A percentile compares a stretch with the other conserved stretches of the same genome.
phyloP scores from a whole-genome alignment of 2,113 vertebrate genomes.

The Picathartes gymnocephalus region DNA sequence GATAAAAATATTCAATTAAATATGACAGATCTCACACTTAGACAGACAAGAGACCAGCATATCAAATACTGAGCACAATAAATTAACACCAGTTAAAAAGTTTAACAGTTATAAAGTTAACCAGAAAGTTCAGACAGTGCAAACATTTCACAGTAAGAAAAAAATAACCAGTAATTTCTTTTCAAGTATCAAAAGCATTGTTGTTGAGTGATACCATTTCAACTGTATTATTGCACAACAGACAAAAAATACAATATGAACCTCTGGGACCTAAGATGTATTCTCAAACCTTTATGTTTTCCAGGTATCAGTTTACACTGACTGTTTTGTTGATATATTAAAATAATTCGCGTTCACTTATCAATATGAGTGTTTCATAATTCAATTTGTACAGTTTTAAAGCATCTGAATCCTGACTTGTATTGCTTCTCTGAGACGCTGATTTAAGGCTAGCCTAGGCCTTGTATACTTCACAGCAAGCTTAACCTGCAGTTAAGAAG shows the following conservation, averaged over 20 bases:
- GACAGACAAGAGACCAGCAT: constrained; percentile 49
- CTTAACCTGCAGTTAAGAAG: not conserved
- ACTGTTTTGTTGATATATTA: not conserved
- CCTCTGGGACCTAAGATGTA: not conserved
- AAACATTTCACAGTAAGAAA: constrained; percentile 76
- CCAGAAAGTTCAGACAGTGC: constrained; percentile 73
- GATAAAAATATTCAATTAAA: constrained; percentile 35
- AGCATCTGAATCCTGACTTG: not conserved
- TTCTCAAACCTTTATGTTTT: not conserved
- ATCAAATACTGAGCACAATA: constrained; percentile 65
- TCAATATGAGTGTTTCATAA: not conserved
- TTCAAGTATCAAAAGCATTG: constrained; percentile 80
- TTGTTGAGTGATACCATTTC: constrained; percentile 58
- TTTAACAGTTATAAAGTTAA: constrained; percentile 67
- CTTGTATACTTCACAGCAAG: not conserved
- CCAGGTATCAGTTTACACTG: constrained; percentile 12
- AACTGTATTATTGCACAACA: constrained; percentile 64
- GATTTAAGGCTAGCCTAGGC: constrained; percentile 23
- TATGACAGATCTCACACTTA: constrained; percentile 33
- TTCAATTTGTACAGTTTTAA: not conserved
- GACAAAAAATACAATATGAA: constrained; percentile 33
- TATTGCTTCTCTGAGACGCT: constrained; percentile 34
- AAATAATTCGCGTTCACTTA: not conserved
- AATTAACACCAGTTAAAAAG: constrained; percentile 71
- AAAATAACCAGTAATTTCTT: constrained; percentile 65